phyloP scores from a whole-genome alignment of 2,888 invertebrate species.

The Ceratothoa steindachneri region DNA sequence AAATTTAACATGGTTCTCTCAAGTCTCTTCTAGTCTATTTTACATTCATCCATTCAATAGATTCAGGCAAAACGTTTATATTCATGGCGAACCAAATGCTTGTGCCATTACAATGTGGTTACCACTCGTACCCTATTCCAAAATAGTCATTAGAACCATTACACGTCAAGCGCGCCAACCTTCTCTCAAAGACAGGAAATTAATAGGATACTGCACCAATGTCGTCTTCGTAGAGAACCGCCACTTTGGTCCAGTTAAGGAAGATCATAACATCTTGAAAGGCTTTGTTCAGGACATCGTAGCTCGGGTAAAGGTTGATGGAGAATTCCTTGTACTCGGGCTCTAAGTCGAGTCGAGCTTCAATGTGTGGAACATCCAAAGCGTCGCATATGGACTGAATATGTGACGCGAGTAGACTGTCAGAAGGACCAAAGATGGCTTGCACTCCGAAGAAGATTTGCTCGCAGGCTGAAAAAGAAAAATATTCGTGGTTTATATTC shows the following conservation, averaged over 20 bases:
- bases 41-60: no score
- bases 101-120: no score
- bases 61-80: no score
- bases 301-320: constrained; percentile 73
- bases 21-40: no score
- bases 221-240: constrained; percentile 89
- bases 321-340: constrained; percentile 59
- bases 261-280: constrained; percentile 81
- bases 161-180: no score
- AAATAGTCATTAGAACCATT: no score
- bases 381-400: constrained; percentile 84
- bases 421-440: constrained; percentile 81
- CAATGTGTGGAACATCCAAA: constrained; percentile 81
- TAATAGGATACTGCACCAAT: no score
- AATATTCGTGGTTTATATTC: no score
- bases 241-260: constrained; percentile 88
- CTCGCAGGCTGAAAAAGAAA: constrained; percentile 61
- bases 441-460: constrained; percentile 80
- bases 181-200: no score
- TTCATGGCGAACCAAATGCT: no score
- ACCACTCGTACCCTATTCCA: no score
- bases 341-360: constrained; percentile 56
- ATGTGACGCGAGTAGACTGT: constrained; percentile 74
- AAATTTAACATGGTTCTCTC: no score
- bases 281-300: constrained; percentile 66